phyloP scores from a whole-genome alignment of 2,888 invertebrate genomes.

The Leptopterna dolabrata region DNA sequence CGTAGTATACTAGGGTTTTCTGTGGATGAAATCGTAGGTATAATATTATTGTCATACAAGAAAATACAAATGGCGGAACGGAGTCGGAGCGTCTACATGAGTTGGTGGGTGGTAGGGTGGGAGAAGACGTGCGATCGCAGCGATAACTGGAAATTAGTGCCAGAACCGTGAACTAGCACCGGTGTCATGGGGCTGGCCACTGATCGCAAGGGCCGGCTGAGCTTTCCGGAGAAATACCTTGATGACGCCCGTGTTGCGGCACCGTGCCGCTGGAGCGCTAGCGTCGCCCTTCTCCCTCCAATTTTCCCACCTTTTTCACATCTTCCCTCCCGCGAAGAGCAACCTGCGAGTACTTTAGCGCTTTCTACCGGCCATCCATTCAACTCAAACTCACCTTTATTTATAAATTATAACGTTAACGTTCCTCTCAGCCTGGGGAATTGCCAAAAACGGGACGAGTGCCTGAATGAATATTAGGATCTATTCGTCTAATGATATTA shows the following conservation, averaged over 20 bases:
- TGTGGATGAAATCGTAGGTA: no score
- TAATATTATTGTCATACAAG: no score
- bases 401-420: no score
- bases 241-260: conserved; percentile 9
- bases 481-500: no score
- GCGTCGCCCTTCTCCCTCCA: neutral
- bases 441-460: neutral
- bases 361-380: neutral
- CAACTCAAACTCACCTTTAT: neutral
- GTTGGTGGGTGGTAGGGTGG: no score
- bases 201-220: conserved; percentile 45
- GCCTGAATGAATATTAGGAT: neutral
- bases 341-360: neutral
- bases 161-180: no score
- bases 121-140: no score
- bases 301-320: neutral
- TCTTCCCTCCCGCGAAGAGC: neutral
- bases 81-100: no score
- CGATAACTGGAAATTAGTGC: no score
- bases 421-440: neutral
- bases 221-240: conserved; percentile 20
- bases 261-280: neutral
- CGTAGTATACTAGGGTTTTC: no score
- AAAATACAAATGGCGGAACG: no score
- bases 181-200: no score